A percentile compares a stretch with the other conserved stretches of the same genome.
phyloP scores from a whole-genome alignment of 2,797 vertebrate species.

The Apodemus agrarius region DNA sequence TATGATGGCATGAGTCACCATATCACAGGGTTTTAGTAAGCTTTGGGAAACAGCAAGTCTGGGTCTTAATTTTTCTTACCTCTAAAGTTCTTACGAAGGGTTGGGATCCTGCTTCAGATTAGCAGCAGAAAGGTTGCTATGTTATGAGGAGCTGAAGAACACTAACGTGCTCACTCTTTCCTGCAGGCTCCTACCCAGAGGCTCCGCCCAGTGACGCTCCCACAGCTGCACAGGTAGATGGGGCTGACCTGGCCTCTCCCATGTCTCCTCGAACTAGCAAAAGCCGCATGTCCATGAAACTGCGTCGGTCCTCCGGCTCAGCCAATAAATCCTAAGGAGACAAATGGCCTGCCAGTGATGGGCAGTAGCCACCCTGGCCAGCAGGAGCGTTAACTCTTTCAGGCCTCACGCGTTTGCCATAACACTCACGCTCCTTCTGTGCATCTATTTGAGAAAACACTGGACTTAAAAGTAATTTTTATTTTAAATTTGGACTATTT shows the following conservation, averaged over 20 bases:
- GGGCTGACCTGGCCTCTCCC: slow-evolving; percentile 96
- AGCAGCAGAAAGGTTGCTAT: slow-evolving; percentile 24
- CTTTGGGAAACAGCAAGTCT: slow-evolving; percentile 40
- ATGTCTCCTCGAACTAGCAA: slow-evolving; percentile 99
- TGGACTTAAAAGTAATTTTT: slow-evolving; percentile 87
- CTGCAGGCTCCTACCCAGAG: slow-evolving; percentile 95
- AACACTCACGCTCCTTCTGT: slow-evolving; percentile 73
- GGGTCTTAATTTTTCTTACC: slow-evolving; percentile 26
- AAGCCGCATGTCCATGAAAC: slow-evolving; percentile 99
- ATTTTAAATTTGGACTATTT: slow-evolving; percentile 83
- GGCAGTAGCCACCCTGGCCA: background rate
- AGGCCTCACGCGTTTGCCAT: background rate
- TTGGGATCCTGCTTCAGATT: slow-evolving; percentile 44
- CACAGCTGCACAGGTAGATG: slow-evolving; percentile 89
- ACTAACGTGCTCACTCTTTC: slow-evolving; percentile 83
- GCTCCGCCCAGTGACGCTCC: slow-evolving; percentile 94
- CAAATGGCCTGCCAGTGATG: slow-evolving; percentile 66
- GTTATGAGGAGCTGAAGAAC: background rate
- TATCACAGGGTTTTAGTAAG: slow-evolving; percentile 48
- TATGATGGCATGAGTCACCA: slow-evolving; percentile 37
- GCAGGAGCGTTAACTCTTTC: slow-evolving; percentile 50
- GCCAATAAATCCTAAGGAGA: slow-evolving; percentile 95
- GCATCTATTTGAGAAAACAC: slow-evolving; percentile 85
- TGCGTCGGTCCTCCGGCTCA: slow-evolving; percentile 97
- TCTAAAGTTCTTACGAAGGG: slow-evolving; percentile 33